phyloP scores from a whole-genome alignment of 2,797 vertebrate genomes.

The Pteropus rufus region DNA sequence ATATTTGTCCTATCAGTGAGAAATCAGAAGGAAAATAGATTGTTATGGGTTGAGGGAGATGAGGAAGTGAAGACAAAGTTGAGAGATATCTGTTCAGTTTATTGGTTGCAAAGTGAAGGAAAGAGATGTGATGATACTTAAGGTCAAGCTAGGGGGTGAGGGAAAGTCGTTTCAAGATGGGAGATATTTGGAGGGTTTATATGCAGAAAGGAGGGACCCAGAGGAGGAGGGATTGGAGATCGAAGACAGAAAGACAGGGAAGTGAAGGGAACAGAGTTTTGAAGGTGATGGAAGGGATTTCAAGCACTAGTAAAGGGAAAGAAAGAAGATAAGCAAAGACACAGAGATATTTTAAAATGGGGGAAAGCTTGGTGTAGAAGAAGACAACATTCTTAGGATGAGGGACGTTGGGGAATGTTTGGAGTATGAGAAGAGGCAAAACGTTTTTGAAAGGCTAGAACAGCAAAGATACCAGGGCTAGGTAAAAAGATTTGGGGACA shows the following conservation, averaged over 20 bases:
- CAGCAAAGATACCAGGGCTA: not conserved
- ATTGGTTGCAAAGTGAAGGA: not conserved
- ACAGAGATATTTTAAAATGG: not conserved
- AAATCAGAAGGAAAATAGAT: not conserved
- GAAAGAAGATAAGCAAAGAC: not conserved
- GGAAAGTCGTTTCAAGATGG: not conserved
- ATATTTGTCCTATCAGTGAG: not conserved
- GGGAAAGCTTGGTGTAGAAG: not conserved
- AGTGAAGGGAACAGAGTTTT: not conserved
- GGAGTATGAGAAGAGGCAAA: not conserved
- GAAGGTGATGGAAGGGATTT: not conserved
- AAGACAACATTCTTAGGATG: not conserved
- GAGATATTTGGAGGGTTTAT: not conserved
- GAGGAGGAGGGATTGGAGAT: not conserved
- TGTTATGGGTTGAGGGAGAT: slow-evolving; percentile 21
- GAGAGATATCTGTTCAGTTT: not conserved
- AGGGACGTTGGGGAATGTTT: not conserved
- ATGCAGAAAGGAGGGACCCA: not conserved
- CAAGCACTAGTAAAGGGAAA: not conserved
- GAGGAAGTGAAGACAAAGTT: not conserved
- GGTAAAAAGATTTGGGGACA: not conserved
- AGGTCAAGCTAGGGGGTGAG: not conserved
- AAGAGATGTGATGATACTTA: not conserved
- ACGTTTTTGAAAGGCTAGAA: not conserved
- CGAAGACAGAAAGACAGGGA: not conserved